phyloP scores from a whole-genome alignment of 37 sponge, comb jelly and placozoan species.

The Haliclona indistincta region DNA sequence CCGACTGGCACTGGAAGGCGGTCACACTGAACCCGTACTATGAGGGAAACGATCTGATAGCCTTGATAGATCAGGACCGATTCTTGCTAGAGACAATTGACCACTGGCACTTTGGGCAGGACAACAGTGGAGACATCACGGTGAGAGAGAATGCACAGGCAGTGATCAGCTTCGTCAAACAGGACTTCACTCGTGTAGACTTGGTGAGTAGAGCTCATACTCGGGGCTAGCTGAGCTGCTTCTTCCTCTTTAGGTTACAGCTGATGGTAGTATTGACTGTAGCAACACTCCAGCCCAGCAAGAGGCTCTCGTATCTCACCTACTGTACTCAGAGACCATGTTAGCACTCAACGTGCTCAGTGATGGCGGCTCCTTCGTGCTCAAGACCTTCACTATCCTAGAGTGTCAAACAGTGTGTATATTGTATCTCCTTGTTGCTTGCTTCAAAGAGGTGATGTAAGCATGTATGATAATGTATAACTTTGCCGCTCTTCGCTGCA shows the following conservation, averaged over 20 bases:
- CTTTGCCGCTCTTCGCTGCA: slow-evolving; percentile 10
- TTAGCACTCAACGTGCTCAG: slow-evolving; percentile 70
- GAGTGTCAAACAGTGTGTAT: slow-evolving; percentile 76
- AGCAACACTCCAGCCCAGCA: slow-evolving; percentile 79
- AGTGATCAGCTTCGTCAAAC: slow-evolving; percentile 31
- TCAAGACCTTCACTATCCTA: slow-evolving; percentile 88
- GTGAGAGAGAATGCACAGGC: slow-evolving; percentile 69
- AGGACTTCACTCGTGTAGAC: slow-evolving; percentile 38
- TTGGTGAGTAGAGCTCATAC: slow-evolving; percentile 50
- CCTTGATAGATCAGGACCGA: slow-evolving; percentile 56
- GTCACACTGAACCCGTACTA: slow-evolving; percentile 92
- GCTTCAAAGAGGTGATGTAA: slow-evolving; percentile 80
- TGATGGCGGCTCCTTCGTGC: slow-evolving; percentile 66
- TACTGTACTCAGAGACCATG: slow-evolving; percentile 81
- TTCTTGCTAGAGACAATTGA: slow-evolving; percentile 83
- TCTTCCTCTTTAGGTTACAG: slow-evolving; percentile 68
- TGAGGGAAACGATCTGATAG: slow-evolving; percentile 54
- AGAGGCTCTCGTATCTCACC: slow-evolving; percentile 70
- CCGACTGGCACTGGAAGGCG: slow-evolving; percentile 87
- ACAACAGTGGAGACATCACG: slow-evolving; percentile 90
- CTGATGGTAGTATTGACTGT: slow-evolving; percentile 87
- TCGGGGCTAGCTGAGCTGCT: no score
- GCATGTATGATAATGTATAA: neutral
- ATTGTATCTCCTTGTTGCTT: slow-evolving; percentile 80
- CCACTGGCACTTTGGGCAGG: slow-evolving; percentile 84